A percentile compares a stretch with the other conserved stretches of the same genome.
phyloP scores from a whole-genome alignment of 1,140 invertebrate species.

The Araneus ventricosus region DNA sequence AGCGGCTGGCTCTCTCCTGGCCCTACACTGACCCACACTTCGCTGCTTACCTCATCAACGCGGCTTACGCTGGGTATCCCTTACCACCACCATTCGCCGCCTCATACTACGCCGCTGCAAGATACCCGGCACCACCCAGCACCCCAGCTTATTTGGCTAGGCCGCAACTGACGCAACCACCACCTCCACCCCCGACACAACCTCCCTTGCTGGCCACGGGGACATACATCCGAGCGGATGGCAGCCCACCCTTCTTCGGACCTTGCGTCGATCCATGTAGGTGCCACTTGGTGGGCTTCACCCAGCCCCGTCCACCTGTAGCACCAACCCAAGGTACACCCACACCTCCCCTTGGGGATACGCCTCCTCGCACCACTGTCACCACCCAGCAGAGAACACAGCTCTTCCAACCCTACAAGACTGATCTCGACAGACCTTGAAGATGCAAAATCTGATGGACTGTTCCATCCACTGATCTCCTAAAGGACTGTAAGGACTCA shows the following conservation, averaged over 20 bases:
- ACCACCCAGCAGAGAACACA: slow-evolving; percentile 51
- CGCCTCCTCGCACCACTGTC: slow-evolving; percentile 48
- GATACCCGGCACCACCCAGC: slow-evolving; percentile 24
- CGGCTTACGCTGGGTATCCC: slow-evolving; percentile 85
- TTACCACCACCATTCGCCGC: slow-evolving; percentile 76
- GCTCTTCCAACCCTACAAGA: slow-evolving; percentile 77
- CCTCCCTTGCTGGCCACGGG: not conserved
- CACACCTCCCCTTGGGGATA: not conserved
- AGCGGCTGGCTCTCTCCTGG: slow-evolving; percentile 95
- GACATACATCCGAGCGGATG: not conserved
- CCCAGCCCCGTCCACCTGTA: not conserved
- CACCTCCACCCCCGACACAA: not conserved
- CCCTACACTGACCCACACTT: slow-evolving; percentile 95
- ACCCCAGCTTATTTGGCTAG: slow-evolving; percentile 42
- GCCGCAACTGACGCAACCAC: not conserved
- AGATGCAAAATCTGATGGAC: not conserved
- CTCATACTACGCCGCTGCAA: slow-evolving; percentile 51
- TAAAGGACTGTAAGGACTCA: slow-evolving; percentile 8
- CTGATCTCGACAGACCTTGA: slow-evolving; percentile 74
- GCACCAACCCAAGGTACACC: not conserved
- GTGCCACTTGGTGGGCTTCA: slow-evolving; percentile 56
- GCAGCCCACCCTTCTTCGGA: slow-evolving; percentile 44
- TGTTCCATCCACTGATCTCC: not conserved
- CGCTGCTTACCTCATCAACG: slow-evolving; percentile 93
- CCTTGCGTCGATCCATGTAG: slow-evolving; percentile 69